These are phyloP conservation scores for Caerostris extrusa DNA, from an alignment of 1,140 invertebrate species.

Conservation along the genomic window DNA sequence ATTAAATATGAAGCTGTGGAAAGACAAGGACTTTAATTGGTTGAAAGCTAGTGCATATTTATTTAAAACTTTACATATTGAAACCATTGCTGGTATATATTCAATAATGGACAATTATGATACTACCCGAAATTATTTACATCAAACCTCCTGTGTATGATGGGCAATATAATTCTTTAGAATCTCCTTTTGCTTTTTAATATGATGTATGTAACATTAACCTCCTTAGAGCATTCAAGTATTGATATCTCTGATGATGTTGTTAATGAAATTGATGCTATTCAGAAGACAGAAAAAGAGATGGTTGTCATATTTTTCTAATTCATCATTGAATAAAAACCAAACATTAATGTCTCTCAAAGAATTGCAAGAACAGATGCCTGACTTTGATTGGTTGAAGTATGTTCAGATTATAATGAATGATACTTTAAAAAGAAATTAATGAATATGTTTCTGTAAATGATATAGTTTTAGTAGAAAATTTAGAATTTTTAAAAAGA, in stretches of 20 bases:
- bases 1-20: not conserved
- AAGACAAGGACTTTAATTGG: slow-evolving; percentile 36
- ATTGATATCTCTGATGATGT: not conserved
- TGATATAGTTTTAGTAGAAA: slow-evolving; percentile 44
- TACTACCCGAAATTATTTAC: slow-evolving; percentile 40
- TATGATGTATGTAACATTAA: slow-evolving; percentile 32
- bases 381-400: slow-evolving; percentile 36
- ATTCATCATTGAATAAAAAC: not conserved
- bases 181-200: not conserved
- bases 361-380: slow-evolving; percentile 32
- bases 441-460: not conserved
- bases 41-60: slow-evolving; percentile 52
- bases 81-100: slow-evolving; percentile 11
- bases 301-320: not conserved
- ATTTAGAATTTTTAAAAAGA: slow-evolving; percentile 38
- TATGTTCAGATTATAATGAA: slow-evolving; percentile 35
- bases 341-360: slow-evolving; percentile 41
- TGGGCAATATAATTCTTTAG: not conserved
- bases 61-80: slow-evolving; percentile 42
- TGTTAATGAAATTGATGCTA: not conserved
- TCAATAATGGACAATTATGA: slow-evolving; percentile 16
- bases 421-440: slow-evolving; percentile 51
- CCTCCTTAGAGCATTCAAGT: not conserved
- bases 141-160: not conserved
- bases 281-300: slow-evolving; percentile 25